Base-by-base conservation (phyloP, 2,797 vertebrate species). In the Sebastes steindachneri region DNA sequence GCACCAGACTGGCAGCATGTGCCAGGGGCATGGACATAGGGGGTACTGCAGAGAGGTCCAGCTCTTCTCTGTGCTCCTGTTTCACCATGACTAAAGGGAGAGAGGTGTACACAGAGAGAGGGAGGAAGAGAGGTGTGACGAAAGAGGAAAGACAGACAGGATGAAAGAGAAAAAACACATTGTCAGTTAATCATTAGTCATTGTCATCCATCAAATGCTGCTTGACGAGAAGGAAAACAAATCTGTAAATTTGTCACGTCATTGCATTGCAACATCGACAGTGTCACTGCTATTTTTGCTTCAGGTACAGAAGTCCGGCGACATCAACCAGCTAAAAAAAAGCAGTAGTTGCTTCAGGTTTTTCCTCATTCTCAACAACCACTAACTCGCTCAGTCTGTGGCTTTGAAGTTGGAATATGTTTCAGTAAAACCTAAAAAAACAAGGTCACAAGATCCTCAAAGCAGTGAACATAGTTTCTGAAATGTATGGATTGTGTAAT, bases 21-120 rank as follows among this genome's bases (percentile, higher is more conserved):
- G 93, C 84, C 86, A 95, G 90, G 78, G 97, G 95, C 91, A 96
- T 93, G 77, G 96, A 91, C 93, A 98, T 89, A 77, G 97, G 93
- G 8, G 97, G 93, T 86, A 96, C 92, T 2, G 96, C 85, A 86
- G 97, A 84, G 85, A 96, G 93, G 90, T 99, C 98, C 93, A 97
- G 91, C 64, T 99, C 98, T 5, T 99, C 97, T 95, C 96, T 95
- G 89, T 96, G 97, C 94, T 99, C 98, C 94, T 98, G 97, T 90
- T 99, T 99, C 92, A 99, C 97, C 95, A 97, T 89, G 86, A 99
- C 98, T 99, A 77, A 62, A 93, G 79, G 69, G 25, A 83, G 58
- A 89, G 71, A 86, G 75, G 58, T 55, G 21, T 29, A 55, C 15
- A 68, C n/a, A 65, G 10, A 77, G 31, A 51, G 48, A 51, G 15